phyloP scores from a whole-genome alignment of 1,140 invertebrate genomes.

The Macrostomum lignano region DNA sequence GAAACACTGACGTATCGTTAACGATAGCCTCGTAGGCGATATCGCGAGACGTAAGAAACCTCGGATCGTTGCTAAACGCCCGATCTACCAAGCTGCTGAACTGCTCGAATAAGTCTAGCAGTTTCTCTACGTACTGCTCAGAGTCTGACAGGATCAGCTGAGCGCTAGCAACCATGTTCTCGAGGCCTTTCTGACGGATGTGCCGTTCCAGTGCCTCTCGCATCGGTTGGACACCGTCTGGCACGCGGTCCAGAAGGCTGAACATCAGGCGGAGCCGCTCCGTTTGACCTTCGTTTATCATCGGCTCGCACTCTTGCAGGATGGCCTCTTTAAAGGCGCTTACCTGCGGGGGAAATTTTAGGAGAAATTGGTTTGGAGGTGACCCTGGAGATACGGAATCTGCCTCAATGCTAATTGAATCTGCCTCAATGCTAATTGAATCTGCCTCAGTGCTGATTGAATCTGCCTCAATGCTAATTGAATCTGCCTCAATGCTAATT shows the following conservation, averaged over 20 bases:
- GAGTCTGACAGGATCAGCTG: conserved; percentile 80
- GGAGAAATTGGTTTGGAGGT: too few species aligned
- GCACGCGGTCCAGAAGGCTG: conserved; percentile 64
- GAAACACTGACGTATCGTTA: conserved; percentile 87
- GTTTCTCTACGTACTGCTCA: conserved; percentile 87
- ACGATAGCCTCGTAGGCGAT: conserved; percentile 58
- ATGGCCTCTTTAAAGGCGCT: conserved; percentile 66
- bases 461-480: too few species aligned
- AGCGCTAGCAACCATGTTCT: conserved; percentile 81
- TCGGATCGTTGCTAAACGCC: conserved; percentile 78
- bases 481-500: too few species aligned
- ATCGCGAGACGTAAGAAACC: conserved; percentile 82
- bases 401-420: too few species aligned
- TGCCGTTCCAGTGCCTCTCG: conserved; percentile 63
- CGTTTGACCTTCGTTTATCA: conserved; percentile 77
- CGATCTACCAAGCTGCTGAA: conserved; percentile 71
- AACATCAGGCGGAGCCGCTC: conserved; percentile 71
- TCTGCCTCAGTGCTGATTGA: too few species aligned
- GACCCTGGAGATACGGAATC: too few species aligned
- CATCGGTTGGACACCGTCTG: conserved; percentile 69
- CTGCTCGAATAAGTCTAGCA: conserved; percentile 62
- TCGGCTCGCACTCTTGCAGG: conserved; percentile 61
- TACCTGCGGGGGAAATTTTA: too few species aligned
- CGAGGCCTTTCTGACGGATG: conserved; percentile 63
- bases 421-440: too few species aligned